These are phyloP conservation scores for Limnothrissa miodon DNA, from an alignment of 2,113 vertebrate species.

Conservation along the genomic window DNA sequence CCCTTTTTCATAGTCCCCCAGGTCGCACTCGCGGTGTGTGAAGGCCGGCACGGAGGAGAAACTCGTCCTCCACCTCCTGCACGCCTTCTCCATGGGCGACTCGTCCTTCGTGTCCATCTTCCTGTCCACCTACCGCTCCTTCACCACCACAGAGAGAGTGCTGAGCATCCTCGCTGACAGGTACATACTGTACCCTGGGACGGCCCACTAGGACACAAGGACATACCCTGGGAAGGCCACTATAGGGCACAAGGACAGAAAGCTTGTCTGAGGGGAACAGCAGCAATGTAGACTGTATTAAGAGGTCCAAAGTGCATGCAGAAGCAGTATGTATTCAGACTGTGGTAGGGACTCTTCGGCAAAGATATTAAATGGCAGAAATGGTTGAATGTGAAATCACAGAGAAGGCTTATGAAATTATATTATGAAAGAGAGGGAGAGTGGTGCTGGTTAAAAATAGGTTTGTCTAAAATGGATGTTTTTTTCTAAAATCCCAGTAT, in stretches of 20 bases:
- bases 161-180: conserved; percentile 80
- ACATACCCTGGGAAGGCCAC: background rate
- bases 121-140: conserved; percentile 84
- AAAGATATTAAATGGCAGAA: background rate
- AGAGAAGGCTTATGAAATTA: background rate
- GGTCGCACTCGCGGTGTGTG: conserved; percentile 66
- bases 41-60: conserved; percentile 83
- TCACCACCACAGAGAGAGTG: conserved; percentile 73
- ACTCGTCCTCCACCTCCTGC: conserved; percentile 80
- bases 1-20: conserved; percentile 43
- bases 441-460: background rate
- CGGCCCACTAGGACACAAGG: background rate
- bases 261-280: background rate
- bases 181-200: no score
- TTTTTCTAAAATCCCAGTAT: background rate
- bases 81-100: conserved; percentile 76
- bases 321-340: background rate
- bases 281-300: background rate
- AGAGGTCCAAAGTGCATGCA: background rate
- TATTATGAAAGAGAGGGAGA: background rate
- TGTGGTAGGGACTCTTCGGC: background rate
- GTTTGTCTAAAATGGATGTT: background rate
- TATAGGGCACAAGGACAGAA: background rate
- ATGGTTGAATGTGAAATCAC: background rate
- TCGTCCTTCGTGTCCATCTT: conserved; percentile 78